phyloP scores from a whole-genome alignment of 1,140 invertebrate genomes.

The Diabrotica virgifera region DNA sequence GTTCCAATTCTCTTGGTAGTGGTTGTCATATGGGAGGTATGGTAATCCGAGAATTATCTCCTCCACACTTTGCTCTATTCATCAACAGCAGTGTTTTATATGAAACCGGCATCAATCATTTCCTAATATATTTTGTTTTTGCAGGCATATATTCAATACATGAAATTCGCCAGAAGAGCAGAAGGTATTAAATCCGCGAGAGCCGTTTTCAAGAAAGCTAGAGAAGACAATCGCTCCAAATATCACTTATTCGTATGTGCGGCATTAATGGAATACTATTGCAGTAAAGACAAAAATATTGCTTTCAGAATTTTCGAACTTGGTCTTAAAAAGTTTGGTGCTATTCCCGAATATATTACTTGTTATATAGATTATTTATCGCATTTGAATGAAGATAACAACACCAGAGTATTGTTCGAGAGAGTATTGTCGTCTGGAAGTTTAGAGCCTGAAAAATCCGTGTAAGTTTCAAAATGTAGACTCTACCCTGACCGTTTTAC shows the following conservation, averaged over 20 bases:
- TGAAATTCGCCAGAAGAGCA: constrained; percentile 96
- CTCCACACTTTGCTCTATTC: too few relatives aligned
- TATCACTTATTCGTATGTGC: constrained; percentile 96
- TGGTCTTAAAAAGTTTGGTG: constrained; percentile 93
- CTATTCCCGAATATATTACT: constrained; percentile 91
- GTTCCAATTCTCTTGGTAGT: too few relatives aligned
- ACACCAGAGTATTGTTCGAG: constrained; percentile 96
- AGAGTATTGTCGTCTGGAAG: constrained; percentile 92
- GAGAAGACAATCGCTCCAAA: constrained; percentile 83
- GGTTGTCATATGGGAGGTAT: too few relatives aligned
- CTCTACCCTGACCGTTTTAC: too few relatives aligned
- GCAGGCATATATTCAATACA: constrained; percentile 95
- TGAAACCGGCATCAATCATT: background rate
- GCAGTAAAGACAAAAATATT: constrained; percentile 98
- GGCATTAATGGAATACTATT: constrained; percentile 99
- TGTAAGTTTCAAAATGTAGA: constrained; percentile 58
- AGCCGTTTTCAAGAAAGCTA: constrained; percentile 89
- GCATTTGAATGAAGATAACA: constrained; percentile 99
- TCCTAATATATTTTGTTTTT: constrained; percentile 18
- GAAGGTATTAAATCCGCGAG: constrained; percentile 97
- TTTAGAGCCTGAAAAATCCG: constrained; percentile 86
- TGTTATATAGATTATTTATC: constrained; percentile 97
- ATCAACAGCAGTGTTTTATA: background rate
- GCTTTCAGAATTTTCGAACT: constrained; percentile 98
- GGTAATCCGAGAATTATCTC: too few relatives aligned